Evolutionary conservation across 2,888 invertebrate genomes (phyloP), one percentile per base, ranked within the genome.

Genomic region (Cephus pulcher): DNA sequence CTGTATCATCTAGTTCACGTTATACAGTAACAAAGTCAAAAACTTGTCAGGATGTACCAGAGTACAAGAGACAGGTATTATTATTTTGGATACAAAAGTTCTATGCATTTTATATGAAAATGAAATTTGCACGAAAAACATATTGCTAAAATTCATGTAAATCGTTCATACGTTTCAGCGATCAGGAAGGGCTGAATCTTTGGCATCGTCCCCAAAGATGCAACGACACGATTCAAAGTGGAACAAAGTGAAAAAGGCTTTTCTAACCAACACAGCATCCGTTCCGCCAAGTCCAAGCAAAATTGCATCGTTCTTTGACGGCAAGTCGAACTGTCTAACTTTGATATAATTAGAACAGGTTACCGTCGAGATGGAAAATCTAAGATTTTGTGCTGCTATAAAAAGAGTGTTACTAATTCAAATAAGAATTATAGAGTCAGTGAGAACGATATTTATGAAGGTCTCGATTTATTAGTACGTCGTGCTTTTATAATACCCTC

Each of bases 241-340:
- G 96, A 94, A 94, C 74, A 95, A 95, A 88, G 95, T 96, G 80
- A 95, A 96, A 91, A 93, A 95, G 87, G 95, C 95, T 40, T 95
- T 95, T 91, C 92, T 95, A 78, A 94, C 94, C 0, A 93, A 93
- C 1, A 92, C 85, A 32, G 84, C 86, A 76, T 95, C 95, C 9
- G 95, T 95, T 32, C 95, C 96, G 1, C 95, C 95, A 79, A 95
- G 95, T 88, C 95, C 95, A 0, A 94, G 93, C 83, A 92, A 95
- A 83, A 93, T 94, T 85, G 94, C 95, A 34, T 94, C 94, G 70
- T 95, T 87, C 69, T 87, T 87, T 34, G 86, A 89, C 75, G 89
- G 90, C 90, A 76, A 86, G 84, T 82, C 56, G 56, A 56, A 40
- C 4, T 4, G 15, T 40, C 4, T 15, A 40, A 56, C 56, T 23